Conservation (phyloP, 2,113 vertebrate genomes). For the Mus spicilegus region DNA sequence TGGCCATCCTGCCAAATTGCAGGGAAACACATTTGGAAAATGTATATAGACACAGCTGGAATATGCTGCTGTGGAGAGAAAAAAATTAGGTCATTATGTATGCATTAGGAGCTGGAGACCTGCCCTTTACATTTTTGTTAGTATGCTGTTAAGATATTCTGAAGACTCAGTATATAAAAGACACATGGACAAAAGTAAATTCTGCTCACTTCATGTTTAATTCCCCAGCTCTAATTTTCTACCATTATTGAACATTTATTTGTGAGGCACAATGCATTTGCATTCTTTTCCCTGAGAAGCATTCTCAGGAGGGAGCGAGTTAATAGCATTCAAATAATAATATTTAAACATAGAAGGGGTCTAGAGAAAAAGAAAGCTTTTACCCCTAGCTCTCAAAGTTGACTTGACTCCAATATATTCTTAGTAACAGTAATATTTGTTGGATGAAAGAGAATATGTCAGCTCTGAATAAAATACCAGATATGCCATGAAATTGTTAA, state of each 20-base stretch:
- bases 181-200: no score
- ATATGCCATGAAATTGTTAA: background rate
- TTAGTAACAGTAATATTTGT: constrained; percentile 27
- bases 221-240: constrained; percentile 27
- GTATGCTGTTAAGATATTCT: constrained; percentile 49
- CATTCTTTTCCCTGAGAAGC: constrained; percentile 20
- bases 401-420: background rate
- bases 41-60: constrained; percentile 36
- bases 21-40: constrained; percentile 35
- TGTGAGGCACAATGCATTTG: constrained; percentile 9
- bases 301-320: constrained; percentile 17
- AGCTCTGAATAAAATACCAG: constrained; percentile 54
- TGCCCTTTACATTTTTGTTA: constrained; percentile 44
- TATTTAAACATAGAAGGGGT: constrained; percentile 1
- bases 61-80: constrained; percentile 14
- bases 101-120: background rate
- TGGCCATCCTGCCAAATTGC: background rate
- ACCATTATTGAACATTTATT: constrained; percentile 19
- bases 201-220: constrained; percentile 22
- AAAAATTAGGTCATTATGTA: constrained; percentile 1
- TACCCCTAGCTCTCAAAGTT: background rate
- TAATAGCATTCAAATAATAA: constrained; percentile 52
- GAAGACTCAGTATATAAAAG: constrained; percentile 50
- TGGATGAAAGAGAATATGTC: constrained; percentile 5
- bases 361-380: constrained; percentile 28